Percentiles rank a stretch among this genome's conserved stretches.
phyloP scores from a whole-genome alignment of 2,797 vertebrate genomes.

The Bradypus variegatus region DNA sequence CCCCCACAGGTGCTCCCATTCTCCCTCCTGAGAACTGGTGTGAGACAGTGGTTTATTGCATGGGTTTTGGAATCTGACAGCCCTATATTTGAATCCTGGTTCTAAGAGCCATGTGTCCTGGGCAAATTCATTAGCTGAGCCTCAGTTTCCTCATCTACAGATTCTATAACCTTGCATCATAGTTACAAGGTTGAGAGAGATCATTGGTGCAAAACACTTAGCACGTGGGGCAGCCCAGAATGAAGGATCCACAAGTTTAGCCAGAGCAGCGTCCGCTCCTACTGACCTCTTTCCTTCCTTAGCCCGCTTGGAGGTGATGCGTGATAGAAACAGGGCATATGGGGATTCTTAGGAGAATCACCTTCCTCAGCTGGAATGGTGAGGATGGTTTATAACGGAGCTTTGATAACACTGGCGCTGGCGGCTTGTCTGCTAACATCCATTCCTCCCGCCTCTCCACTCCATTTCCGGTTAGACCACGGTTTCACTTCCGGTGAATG shows the following conservation, averaged over 20 bases:
- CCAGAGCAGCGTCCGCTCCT: background rate
- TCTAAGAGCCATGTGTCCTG: background rate
- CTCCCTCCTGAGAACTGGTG: fast-evolving
- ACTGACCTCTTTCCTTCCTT: background rate
- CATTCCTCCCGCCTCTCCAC: too few species aligned
- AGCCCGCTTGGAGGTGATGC: background rate
- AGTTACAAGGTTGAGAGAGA: background rate
- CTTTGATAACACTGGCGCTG: fast-evolving
- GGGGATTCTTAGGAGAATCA: background rate
- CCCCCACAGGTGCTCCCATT: fast-evolving
- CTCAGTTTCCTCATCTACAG: background rate
- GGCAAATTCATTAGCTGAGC: background rate
- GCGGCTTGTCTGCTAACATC: background rate
- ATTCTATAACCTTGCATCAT: fast-evolving
- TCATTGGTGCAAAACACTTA: background rate
- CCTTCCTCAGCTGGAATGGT: background rate
- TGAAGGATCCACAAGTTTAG: fast-evolving
- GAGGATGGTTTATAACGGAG: background rate
- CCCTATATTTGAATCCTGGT: background rate
- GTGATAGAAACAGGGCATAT: background rate
- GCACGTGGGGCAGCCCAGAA: background rate
- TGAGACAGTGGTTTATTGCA: fast-evolving
- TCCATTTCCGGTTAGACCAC: background rate
- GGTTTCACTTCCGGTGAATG: background rate
- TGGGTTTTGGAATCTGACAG: background rate